Evolutionary conservation across 2,797 vertebrate species (phyloP), one percentile per base, ranked within the genome.

Genomic region (Taenioides sp.): DNA sequence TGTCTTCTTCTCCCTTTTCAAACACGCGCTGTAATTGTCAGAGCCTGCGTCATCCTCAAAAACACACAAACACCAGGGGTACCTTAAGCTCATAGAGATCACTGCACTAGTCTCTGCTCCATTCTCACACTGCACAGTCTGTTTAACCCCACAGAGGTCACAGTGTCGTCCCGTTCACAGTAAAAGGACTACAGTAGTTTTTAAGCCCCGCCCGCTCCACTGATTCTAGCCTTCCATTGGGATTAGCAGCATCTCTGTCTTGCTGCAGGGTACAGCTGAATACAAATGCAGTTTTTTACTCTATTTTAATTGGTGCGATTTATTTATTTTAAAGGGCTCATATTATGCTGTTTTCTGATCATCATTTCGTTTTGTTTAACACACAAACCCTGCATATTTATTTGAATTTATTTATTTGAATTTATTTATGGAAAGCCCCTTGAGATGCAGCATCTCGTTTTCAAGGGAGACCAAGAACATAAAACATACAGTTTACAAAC

Each of bases 161-260:
- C 75, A 78, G 88, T 89, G 92, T 92, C 92, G 59, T 77, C 67
- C 78, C 73, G 87, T 94, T 94, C 92, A 93, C 92, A 93, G 92
- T 91, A 78, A 27, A 90, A 86, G 73, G 72, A 73, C 74, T 72
- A 66, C 49, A 78, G 67, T 80, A 65, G 73, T 79, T 72, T 71
- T 55, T 78, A 63, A 52, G 69, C 20, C 70, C 79, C 68, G 1
- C 84, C 77, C 18, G 34, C 77, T 31, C 28, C 37, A 7, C 62
- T 64, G 37, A 64, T 7, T 34, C 77, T 74, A 72, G 69, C 54
- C 64, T 82, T 87, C 90, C 85, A 58, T 75, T 84, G 85, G 86
- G 89, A 89, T 81, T 65, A 59, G 74, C 69, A 14, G 1, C 71
- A 81, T 50, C 14, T 66, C 79, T 47, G 40, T 16, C 40, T 16